phyloP scores from a whole-genome alignment of 2,113 vertebrate genomes.

The Ptychochromis oligacanthus region DNA sequence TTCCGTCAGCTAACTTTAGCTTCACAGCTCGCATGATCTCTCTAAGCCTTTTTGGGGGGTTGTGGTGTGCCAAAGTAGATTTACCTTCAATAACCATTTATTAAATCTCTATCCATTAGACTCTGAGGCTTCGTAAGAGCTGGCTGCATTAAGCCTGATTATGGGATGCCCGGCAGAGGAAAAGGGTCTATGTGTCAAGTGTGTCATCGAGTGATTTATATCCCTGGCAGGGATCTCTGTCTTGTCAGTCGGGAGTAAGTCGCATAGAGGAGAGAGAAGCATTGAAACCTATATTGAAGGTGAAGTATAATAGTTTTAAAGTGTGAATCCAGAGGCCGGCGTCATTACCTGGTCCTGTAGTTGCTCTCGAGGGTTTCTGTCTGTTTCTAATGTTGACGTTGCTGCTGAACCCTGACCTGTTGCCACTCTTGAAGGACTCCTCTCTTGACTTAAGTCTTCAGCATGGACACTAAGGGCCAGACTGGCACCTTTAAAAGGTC shows the following conservation, averaged over 20 bases:
- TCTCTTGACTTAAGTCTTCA: constrained; percentile 20
- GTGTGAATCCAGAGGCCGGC: not conserved
- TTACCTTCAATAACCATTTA: constrained; percentile 99
- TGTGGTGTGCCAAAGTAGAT: constrained; percentile 91
- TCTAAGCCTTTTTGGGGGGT: constrained; percentile 81
- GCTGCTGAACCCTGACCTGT: constrained; percentile 30
- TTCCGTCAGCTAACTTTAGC: constrained; percentile 65
- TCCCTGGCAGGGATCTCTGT: constrained; percentile 66
- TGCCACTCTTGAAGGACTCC: constrained; percentile 32
- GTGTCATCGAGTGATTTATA: constrained; percentile 81
- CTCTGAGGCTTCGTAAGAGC: constrained; percentile 84
- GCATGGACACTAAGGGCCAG: constrained; percentile 68
- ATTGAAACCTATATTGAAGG: constrained; percentile 33
- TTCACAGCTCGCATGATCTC: constrained; percentile 60
- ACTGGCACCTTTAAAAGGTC: constrained; percentile 83
- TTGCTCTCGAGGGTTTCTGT: not conserved
- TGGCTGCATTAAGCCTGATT: constrained; percentile 95
- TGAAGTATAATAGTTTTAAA: not conserved
- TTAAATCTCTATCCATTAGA: constrained; percentile 97
- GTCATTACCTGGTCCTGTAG: constrained; percentile 2
- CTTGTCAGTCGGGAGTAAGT: constrained; percentile 70
- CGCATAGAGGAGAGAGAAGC: constrained; percentile 46
- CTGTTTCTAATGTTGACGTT: not conserved
- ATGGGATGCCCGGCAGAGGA: constrained; percentile 82
- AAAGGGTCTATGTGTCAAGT: constrained; percentile 77